phyloP scores from a whole-genome alignment of 1,140 invertebrate genomes.

The Polypedilum pembai region DNA sequence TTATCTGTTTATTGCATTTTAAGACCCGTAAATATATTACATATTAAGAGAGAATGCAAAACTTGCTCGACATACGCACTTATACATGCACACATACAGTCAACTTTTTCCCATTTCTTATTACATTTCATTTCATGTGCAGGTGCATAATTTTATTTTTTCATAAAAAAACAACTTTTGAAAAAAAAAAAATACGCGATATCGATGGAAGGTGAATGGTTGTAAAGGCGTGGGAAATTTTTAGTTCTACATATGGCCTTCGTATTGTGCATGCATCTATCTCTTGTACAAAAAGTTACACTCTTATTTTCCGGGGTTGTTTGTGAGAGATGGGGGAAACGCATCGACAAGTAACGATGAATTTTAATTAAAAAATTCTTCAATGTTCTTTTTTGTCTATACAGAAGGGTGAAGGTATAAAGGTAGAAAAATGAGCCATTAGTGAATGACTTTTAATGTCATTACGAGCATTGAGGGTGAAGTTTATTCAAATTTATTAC shows the following conservation, averaged over 20 bases:
- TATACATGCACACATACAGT: neutral
- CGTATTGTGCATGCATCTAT: too few species aligned
- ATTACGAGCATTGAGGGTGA: neutral
- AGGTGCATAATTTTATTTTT: constrained; percentile 24
- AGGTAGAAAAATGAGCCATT: constrained; percentile 17
- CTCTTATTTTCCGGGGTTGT: neutral
- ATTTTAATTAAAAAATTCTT: constrained; percentile 8
- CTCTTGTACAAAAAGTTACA: neutral
- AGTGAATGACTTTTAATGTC: neutral
- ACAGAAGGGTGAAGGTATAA: constrained; percentile 10
- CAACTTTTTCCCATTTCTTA: neutral
- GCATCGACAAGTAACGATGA: neutral
- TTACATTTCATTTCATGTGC: neutral
- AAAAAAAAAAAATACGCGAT: neutral
- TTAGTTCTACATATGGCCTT: constrained; percentile 28
- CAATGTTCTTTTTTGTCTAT: neutral
- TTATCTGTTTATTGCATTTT: constrained; percentile 7
- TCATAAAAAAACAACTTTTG: constrained; percentile 16
- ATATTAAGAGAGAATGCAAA: neutral
- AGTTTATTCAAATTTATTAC: neutral
- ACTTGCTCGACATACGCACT: constrained; percentile 1
- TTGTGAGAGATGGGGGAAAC: neutral
- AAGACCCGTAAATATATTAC: neutral
- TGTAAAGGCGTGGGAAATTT: constrained; percentile 22
- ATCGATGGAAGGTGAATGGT: constrained; percentile 22